phyloP scores from a whole-genome alignment of 2,113 vertebrate species.

The Sapajus apella region DNA sequence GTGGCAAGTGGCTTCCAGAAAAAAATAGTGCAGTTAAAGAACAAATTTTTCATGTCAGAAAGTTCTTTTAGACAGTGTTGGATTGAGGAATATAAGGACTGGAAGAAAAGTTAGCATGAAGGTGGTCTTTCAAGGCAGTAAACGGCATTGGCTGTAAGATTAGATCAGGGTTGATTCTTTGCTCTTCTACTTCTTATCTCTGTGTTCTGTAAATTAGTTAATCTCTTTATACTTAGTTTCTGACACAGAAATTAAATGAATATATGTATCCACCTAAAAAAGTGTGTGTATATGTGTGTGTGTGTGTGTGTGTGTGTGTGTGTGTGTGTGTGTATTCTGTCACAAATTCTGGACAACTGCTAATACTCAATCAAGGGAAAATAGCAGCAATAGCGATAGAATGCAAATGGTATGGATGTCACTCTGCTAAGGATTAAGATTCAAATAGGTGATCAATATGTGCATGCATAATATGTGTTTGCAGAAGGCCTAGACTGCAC shows the following conservation, averaged over 20 bases:
- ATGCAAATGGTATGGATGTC: neutral
- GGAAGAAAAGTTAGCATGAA: neutral
- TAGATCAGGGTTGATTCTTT: neutral
- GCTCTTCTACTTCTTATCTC: neutral
- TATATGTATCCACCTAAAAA: neutral
- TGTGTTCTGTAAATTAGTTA: neutral
- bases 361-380: neutral
- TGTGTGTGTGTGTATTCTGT: neutral
- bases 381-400: neutral
- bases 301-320: neutral
- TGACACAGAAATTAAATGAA: neutral
- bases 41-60: neutral
- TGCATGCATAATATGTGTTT: neutral
- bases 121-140: neutral
- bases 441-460: neutral
- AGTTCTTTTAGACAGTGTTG: neutral
- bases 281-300: neutral
- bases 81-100: neutral
- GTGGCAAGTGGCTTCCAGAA: neutral
- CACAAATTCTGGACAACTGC: neutral
- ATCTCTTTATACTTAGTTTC: neutral
- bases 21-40: neutral
- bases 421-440: neutral
- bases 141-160: neutral
- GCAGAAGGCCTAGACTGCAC: neutral